Evolutionary conservation across 35 echinoderm and acorn worm genomes (phyloP), one percentile per base, ranked within the genome.

Genomic region (Ophioderma brevispina): DNA sequence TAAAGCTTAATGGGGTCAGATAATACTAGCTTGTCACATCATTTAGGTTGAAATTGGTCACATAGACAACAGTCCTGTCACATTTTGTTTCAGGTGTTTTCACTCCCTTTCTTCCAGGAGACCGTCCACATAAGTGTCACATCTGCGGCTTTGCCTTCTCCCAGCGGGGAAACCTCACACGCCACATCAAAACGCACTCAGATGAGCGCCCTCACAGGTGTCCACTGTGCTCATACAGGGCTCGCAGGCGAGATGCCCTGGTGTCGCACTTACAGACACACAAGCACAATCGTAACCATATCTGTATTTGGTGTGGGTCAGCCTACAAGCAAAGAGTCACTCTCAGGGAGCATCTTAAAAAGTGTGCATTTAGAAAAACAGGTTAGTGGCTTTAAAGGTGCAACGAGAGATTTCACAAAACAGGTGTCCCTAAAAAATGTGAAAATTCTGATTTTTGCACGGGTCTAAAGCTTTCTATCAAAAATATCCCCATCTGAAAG

Each of bases 91-190:
- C 41, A 46, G 41, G 41, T 46, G 41, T 17, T 46, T 17, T 46
- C 41, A 8, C 41, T 46, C 41, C 41, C 4, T 46, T 2, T 82
- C 18, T 33, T 82, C 23, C 75, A 92, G 90, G 90, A 32, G 90
- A 92, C 32, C 42, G 90, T 0, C 90, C 90, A 25, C 77, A 80
- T 41, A 85, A 39, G 14, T 92, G 90, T 85, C 8, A 84, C 42
- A 80, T 85, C 15, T 92, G 90, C 38, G 90, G 90, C 13, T 92
- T 92, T 85, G 90, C 90, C 10, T 92, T 92, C 76, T 85, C 90
- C 19, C 90, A 92, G 36, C 84, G 84, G 3, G 90, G 90, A 23
- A 92, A 92, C 40, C 77, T 92, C 0, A 92, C 81, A 3, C 82
- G 90, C 18, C 90, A 92, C 36, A 46, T 92, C 75, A 84, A 84